A percentile compares a stretch with the other conserved stretches of the same genome.
These are phyloP conservation scores for Myanophis thanlyinensis DNA, from an alignment of 2,113 vertebrate species.

Conservation along the genomic window DNA sequence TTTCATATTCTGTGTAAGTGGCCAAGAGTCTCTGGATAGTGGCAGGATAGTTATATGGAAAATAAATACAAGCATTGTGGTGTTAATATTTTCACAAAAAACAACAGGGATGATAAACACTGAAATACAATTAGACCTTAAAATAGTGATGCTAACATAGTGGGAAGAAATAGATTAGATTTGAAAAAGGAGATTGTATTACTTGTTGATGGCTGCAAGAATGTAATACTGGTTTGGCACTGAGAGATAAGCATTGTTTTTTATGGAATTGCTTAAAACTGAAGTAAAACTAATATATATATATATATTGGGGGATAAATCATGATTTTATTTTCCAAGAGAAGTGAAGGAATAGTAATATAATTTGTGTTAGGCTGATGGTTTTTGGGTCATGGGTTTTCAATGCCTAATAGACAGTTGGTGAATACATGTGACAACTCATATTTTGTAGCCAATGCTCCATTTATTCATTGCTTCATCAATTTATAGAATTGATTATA, in stretches of 20 bases:
- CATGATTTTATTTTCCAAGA: not conserved
- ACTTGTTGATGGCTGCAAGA: not conserved
- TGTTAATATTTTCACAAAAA: not conserved
- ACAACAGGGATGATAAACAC: not conserved
- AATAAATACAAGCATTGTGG: not conserved
- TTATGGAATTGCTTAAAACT: not conserved
- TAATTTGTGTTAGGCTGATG: not conserved
- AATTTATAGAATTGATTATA: not conserved
- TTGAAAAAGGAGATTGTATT: not conserved
- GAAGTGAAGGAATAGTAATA: not conserved
- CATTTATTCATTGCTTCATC: not conserved
- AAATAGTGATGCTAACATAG: not conserved
- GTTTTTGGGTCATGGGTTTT: not conserved
- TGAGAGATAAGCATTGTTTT: not conserved
- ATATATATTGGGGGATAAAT: not conserved
- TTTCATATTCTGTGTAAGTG: not conserved
- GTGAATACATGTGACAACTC: not conserved
- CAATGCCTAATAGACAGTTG: not conserved
- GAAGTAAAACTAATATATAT: not conserved
- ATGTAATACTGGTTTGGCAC: not conserved
- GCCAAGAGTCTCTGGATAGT: not conserved
- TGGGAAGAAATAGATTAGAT: not conserved
- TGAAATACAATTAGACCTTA: not conserved
- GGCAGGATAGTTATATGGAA: not conserved
- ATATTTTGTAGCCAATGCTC: not conserved